A percentile compares a stretch with the other conserved stretches of the same genome.
Conservation (phyloP, 1,140 invertebrate genomes). For the Matsumurasca onukii region DNA sequence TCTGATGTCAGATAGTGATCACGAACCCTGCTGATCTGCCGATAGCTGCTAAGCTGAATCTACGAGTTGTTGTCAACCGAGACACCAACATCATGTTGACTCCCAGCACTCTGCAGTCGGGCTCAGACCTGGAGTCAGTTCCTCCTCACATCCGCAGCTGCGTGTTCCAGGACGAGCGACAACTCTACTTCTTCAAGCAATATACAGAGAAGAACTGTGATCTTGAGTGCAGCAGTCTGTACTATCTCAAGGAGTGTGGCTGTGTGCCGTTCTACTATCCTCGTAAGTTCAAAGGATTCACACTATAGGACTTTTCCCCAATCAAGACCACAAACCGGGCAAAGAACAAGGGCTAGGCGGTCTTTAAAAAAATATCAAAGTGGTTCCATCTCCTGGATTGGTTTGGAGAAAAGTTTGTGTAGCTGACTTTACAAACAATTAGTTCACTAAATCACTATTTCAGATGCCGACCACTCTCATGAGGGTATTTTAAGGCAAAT, state of each 20-base stretch:
- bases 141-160: neutral
- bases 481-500: too few relatives aligned
- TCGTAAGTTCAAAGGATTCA: too few relatives aligned
- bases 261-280: slow-evolving; percentile 1
- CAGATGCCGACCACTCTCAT: too few relatives aligned
- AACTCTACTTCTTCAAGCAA: neutral
- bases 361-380: too few relatives aligned
- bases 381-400: too few relatives aligned
- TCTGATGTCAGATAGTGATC: too few relatives aligned
- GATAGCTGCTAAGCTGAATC: neutral
- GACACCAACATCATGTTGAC: neutral
- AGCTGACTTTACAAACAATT: too few relatives aligned
- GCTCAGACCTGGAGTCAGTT: neutral
- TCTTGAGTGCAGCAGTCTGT: neutral
- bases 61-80: neutral
- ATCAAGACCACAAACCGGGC: too few relatives aligned
- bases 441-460: too few relatives aligned
- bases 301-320: too few relatives aligned
- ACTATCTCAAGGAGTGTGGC: neutral
- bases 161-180: neutral
- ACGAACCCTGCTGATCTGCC: neutral
- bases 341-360: too few relatives aligned
- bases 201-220: slow-evolving; percentile 10
- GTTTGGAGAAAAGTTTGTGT: too few relatives aligned
- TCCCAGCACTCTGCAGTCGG: neutral